phyloP scores from a whole-genome alignment of 1,140 invertebrate genomes.

The Drosophila kikkawai region DNA sequence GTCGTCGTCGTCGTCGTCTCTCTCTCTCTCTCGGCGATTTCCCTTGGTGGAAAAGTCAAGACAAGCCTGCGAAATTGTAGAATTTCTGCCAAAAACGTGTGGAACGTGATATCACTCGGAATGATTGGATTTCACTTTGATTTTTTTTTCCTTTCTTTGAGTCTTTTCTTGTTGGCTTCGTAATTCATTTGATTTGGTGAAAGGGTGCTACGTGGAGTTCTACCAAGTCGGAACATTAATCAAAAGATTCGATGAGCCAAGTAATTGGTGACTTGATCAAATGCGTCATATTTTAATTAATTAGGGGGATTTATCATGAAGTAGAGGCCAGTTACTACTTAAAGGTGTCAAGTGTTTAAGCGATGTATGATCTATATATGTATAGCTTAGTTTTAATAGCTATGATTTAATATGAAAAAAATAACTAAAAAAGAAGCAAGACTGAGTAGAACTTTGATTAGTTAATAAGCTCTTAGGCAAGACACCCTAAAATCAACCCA shows the following conservation, averaged over 20 bases:
- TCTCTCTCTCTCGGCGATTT: conserved; percentile 23
- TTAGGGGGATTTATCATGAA: background rate
- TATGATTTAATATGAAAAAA: background rate
- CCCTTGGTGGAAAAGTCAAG: conserved; percentile 25
- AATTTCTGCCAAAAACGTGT: conserved; percentile 51
- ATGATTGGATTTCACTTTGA: conserved; percentile 36
- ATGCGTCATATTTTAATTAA: conserved; percentile 15
- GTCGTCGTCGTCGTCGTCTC: background rate
- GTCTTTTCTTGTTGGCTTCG: background rate
- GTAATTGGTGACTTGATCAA: conserved; percentile 2
- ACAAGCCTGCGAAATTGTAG: conserved; percentile 31
- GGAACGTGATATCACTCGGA: conserved; percentile 44
- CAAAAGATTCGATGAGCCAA: background rate
- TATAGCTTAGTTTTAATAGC: background rate
- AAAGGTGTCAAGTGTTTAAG: background rate
- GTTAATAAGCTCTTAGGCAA: background rate
- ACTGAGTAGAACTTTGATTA: background rate
- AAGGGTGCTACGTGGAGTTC: conserved; percentile 18
- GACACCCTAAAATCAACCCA: no score
- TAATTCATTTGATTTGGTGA: conserved; percentile 9
- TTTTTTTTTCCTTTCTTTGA: background rate
- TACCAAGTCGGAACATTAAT: background rate
- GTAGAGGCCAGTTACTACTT: background rate
- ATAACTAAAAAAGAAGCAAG: background rate
- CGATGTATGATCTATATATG: background rate